phyloP scores from a whole-genome alignment of 2,113 vertebrate genomes.

The Plotosus lineatus region DNA sequence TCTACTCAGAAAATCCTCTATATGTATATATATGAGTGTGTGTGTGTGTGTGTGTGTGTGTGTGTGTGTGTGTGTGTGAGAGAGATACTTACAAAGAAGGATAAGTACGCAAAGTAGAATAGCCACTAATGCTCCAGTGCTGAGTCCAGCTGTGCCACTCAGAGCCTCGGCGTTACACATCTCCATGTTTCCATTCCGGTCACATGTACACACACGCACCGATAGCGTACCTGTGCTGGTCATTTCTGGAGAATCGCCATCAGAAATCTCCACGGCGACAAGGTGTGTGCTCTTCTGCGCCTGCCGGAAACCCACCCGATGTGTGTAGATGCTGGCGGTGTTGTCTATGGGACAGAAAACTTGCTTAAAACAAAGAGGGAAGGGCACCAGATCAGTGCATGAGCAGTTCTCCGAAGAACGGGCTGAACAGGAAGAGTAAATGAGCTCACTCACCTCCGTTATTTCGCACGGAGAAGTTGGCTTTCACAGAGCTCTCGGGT shows the following conservation, averaged over 20 bases:
- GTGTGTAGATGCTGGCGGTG: constrained; percentile 87
- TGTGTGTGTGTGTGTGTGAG: too few relatives aligned
- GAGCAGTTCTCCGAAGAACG: neutral
- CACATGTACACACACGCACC: constrained; percentile 89
- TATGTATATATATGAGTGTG: too few relatives aligned
- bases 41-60: too few relatives aligned
- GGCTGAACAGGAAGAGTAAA: neutral
- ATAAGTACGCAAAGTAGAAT: constrained; percentile 93
- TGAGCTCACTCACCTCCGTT: constrained; percentile 81
- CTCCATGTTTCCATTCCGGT: constrained; percentile 86
- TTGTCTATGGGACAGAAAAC: constrained; percentile 88
- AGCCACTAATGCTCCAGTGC: constrained; percentile 88
- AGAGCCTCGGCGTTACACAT: constrained; percentile 86
- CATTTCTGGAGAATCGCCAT: constrained; percentile 86
- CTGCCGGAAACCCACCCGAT: constrained; percentile 79
- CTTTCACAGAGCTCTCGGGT: constrained; percentile 76
- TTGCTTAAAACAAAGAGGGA: neutral
- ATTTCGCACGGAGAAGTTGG: constrained; percentile 89
- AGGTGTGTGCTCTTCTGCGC: constrained; percentile 83
- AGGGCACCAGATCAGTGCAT: neutral
- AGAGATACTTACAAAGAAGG: constrained; percentile 81
- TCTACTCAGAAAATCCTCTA: too few relatives aligned
- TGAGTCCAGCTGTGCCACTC: constrained; percentile 86
- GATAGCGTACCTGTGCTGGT: constrained; percentile 93
- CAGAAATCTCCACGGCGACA: constrained; percentile 88